Evolutionary conservation across 2,888 invertebrate species (phyloP), one percentile per base, ranked within the genome.

Genomic region (Pachliopta kotzebuea): DNA sequence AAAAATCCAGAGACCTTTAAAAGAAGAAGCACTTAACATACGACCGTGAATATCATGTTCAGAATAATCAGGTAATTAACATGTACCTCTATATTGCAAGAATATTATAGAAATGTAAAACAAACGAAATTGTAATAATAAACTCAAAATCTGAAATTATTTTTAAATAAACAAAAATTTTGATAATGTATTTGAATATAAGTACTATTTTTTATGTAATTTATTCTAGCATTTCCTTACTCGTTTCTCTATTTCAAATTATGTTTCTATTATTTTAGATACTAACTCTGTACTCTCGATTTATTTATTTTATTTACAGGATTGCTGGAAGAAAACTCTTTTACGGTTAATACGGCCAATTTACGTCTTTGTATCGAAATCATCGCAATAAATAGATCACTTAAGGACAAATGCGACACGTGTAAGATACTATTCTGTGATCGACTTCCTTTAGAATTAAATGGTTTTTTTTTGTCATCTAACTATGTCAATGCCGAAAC

Each of bases 401-500:
- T 24, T 53, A 59, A 66, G 63, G 62, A 62, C 59, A 62, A 52
- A 60, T 4, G 42, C 54, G 62, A 53, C 52, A 56, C 56, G 62
- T 26, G 17, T 56, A 58, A 53, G 55, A 55, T 60, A 52, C 14
- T 21, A 31, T 20, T 8, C 31, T 14, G 31, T 20, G 37, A 58
- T 42, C 21, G 50, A 68, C 55, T 65, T 69, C 68, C 66, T 65
- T 37, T 53, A 60, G 49, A 56, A 60, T 58, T 52, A 60, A 24
- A 53, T 59, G 72, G 31, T 55, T 60, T n/a, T 65, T n/a, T 62
- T 60, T 54, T 61, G 59, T 57, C 64, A 53, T 56, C 77, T 73
- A 90, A 83, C 85, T 88, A 71, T 90, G 90, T 90, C 90, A 91
- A 90, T 90, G 90, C 83, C 89, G 85, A 81, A 80, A 83, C 76